Conservation (phyloP, 35 echinoderm and acorn worm species). For the Lytechinus variegatus region DNA sequence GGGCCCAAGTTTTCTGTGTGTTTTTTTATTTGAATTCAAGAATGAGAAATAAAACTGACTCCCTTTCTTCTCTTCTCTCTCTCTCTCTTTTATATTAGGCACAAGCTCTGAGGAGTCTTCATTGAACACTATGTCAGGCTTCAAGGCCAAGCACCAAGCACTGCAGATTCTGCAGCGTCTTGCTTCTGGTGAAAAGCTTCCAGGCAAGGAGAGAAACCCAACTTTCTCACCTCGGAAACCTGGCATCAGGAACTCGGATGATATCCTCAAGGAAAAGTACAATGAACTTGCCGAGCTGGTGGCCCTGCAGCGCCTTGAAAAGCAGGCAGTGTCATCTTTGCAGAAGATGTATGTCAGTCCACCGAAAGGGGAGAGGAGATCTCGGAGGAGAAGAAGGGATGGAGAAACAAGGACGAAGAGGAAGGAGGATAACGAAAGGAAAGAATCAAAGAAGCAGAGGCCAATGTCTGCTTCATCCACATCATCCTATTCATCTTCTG, state of each 20-base stretch:
- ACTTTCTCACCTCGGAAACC: constrained; percentile 55
- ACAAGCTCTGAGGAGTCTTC: background rate
- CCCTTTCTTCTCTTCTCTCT: background rate
- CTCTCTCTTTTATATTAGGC: background rate
- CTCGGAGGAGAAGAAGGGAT: background rate
- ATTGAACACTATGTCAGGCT: constrained; percentile 47
- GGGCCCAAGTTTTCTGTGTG: too few relatives aligned
- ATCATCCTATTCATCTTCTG: background rate
- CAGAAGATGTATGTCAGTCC: constrained; percentile 35
- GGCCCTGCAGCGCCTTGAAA: constrained; percentile 51
- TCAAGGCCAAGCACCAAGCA: constrained; percentile 59
- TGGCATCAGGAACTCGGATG: constrained; percentile 39
- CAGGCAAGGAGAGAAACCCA: background rate
- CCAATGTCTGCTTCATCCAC: constrained; percentile 4
- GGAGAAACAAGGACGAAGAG: background rate
- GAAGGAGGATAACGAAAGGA: background rate
- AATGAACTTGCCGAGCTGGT: constrained; percentile 49
- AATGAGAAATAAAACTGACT: too few relatives aligned
- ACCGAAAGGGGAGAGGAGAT: background rate
- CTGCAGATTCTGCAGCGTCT: constrained; percentile 40
- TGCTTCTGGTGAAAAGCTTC: background rate
- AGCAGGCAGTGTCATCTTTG: constrained; percentile 50
- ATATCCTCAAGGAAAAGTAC: constrained; percentile 56
- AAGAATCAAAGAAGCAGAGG: background rate
- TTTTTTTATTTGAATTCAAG: too few relatives aligned